phyloP scores from a whole-genome alignment of 2,888 invertebrate genomes.

The Sisyra terminalis region DNA sequence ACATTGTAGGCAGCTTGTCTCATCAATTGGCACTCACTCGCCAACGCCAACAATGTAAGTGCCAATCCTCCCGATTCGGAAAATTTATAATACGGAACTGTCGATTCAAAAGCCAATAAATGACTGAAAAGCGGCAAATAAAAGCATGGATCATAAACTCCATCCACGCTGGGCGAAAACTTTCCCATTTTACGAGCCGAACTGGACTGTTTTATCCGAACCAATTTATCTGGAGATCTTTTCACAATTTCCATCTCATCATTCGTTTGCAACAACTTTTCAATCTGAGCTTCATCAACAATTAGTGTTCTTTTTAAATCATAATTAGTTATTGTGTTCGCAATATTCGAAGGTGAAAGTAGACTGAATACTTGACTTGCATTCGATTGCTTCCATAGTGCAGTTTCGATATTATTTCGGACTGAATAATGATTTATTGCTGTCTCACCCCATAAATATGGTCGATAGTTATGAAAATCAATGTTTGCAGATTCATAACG shows the following conservation, averaged over 20 bases:
- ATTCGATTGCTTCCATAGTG: slow-evolving; percentile 53
- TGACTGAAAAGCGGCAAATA: slow-evolving; percentile 61
- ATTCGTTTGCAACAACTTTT: slow-evolving; percentile 5
- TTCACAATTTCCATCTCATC: slow-evolving; percentile 2
- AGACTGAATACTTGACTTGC: slow-evolving; percentile 55
- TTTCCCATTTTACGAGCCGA: neutral
- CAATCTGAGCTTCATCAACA: slow-evolving; percentile 25
- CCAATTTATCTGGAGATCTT: slow-evolving; percentile 13
- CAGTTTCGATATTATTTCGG: slow-evolving; percentile 34
- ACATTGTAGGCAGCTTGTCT: slow-evolving; percentile 59
- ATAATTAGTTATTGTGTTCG: slow-evolving; percentile 51
- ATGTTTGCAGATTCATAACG: slow-evolving; percentile 51
- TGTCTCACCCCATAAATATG: slow-evolving; percentile 70
- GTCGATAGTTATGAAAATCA: slow-evolving; percentile 47
- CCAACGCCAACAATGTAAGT: slow-evolving; percentile 50
- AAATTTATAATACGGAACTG: slow-evolving; percentile 53
- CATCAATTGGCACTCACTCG: slow-evolving; percentile 46
- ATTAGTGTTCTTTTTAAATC: slow-evolving; percentile 42
- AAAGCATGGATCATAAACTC: slow-evolving; percentile 69
- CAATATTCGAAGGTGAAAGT: slow-evolving; percentile 44
- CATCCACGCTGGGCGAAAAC: slow-evolving; percentile 15
- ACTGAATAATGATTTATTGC: slow-evolving; percentile 65
- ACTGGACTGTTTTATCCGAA: neutral
- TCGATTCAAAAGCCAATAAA: slow-evolving; percentile 56
- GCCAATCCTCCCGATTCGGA: slow-evolving; percentile 53